Evolutionary conservation across 2,113 vertebrate species (phyloP).

Genomic region (Aegypius monachus): DNA sequence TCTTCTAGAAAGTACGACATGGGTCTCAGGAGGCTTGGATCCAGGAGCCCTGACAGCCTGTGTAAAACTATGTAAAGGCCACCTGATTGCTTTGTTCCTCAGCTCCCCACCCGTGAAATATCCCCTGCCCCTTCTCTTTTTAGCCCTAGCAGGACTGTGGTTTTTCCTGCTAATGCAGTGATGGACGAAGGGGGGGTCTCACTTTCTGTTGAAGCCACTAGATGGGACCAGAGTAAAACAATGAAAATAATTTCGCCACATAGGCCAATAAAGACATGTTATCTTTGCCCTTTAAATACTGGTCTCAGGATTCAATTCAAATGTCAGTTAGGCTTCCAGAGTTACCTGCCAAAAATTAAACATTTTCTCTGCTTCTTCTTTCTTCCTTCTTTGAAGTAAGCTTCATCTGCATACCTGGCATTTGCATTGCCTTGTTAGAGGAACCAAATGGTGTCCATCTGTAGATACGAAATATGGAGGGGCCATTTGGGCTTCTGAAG

Average conservation of each 20-base stretch:
- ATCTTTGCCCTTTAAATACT: neutral
- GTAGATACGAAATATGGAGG: neutral
- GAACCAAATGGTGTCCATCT: neutral
- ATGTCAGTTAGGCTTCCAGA: neutral
- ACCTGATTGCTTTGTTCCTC: neutral
- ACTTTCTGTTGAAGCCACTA: neutral
- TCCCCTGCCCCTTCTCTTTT: neutral
- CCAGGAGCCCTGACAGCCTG: neutral
- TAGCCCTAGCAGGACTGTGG: neutral
- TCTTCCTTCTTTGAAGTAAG: neutral
- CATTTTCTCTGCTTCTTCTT: neutral
- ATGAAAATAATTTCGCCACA: neutral
- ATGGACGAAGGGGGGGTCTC: neutral
- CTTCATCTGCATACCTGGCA: neutral
- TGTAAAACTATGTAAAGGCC: neutral
- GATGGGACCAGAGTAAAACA: conserved; percentile 18
- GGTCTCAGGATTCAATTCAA: neutral
- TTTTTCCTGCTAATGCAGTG: neutral
- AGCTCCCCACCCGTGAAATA: neutral
- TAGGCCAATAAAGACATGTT: neutral
- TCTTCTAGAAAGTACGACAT: neutral
- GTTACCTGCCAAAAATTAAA: neutral
- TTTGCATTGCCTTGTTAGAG: neutral
- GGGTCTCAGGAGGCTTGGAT: neutral
- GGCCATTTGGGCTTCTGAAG: neutral